Conservation (phyloP, 2,888 invertebrate species). For the Cephonodes hylas region DNA sequence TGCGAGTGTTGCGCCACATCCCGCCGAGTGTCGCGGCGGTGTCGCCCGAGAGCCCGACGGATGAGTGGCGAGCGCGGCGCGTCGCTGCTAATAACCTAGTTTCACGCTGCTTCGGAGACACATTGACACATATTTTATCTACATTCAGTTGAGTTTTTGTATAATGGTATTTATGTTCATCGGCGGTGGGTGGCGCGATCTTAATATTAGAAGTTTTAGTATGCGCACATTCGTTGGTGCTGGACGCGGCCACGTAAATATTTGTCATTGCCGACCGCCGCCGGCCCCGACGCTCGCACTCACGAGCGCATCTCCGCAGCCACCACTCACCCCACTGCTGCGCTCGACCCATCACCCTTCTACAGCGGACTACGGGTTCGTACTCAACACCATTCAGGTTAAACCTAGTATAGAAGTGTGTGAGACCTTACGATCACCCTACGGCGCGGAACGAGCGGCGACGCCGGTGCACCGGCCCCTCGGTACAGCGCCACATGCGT, state of each 20-base stretch:
- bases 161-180: background rate
- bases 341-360: no score
- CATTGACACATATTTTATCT: slow-evolving; percentile 1
- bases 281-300: no score
- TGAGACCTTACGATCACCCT: no score
- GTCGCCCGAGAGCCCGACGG: background rate
- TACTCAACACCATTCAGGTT: no score
- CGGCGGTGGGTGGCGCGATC: background rate
- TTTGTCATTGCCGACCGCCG: background rate
- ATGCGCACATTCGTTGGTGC: background rate
- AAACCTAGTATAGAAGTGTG: no score
- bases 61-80: background rate
- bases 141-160: background rate
- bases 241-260: background rate
- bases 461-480: no score
- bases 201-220: slow-evolving; percentile 1
- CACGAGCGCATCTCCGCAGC: background rate
- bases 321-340: background rate
- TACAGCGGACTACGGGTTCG: no score
- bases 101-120: background rate
- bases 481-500: no score
- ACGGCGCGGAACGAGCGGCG: no score
- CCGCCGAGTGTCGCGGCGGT: background rate
- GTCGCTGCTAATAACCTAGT: background rate
- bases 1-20: no score